Evolutionary conservation across 2,888 invertebrate species (phyloP).

Genomic region (Dicyrtomina minuta): DNA sequence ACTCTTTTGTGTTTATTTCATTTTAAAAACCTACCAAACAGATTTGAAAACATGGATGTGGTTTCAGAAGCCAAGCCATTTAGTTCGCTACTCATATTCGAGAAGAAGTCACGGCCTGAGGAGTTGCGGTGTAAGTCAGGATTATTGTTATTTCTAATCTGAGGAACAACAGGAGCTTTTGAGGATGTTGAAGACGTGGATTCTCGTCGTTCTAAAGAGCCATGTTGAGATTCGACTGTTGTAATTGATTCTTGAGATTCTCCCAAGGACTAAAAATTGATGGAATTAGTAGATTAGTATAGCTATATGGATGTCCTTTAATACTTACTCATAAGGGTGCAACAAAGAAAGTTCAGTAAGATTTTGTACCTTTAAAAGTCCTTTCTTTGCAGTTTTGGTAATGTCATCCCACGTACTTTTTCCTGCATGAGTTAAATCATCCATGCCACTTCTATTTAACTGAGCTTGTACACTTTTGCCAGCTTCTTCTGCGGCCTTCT

Average conservation of each 20-base stretch:
- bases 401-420: slow-evolving; percentile 85
- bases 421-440: slow-evolving; percentile 85
- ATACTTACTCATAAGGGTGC: slow-evolving; percentile 3
- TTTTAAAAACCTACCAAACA: slow-evolving; percentile 68
- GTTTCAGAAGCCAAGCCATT: slow-evolving; percentile 91
- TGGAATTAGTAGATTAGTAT: too few species aligned
- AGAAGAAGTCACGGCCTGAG: slow-evolving; percentile 73
- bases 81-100: slow-evolving; percentile 87
- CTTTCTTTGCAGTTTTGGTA: slow-evolving; percentile 88
- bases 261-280: slow-evolving; percentile 58
- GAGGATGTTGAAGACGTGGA: slow-evolving; percentile 55
- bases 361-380: slow-evolving; percentile 69
- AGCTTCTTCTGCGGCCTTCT: slow-evolving; percentile 81
- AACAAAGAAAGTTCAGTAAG: neutral
- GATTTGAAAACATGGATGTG: slow-evolving; percentile 88
- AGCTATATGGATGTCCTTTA: too few species aligned
- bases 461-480: slow-evolving; percentile 78
- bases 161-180: slow-evolving; percentile 43
- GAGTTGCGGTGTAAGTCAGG: neutral
- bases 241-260: slow-evolving; percentile 57
- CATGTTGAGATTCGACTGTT: slow-evolving; percentile 36
- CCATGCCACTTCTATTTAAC: slow-evolving; percentile 56
- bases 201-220: slow-evolving; percentile 53
- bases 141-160: slow-evolving; percentile 38
- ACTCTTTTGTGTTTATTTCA: neutral